Base-by-base conservation (phyloP, 53 echinoderm and acorn worm species). In the Paelopatides confundens region DNA sequence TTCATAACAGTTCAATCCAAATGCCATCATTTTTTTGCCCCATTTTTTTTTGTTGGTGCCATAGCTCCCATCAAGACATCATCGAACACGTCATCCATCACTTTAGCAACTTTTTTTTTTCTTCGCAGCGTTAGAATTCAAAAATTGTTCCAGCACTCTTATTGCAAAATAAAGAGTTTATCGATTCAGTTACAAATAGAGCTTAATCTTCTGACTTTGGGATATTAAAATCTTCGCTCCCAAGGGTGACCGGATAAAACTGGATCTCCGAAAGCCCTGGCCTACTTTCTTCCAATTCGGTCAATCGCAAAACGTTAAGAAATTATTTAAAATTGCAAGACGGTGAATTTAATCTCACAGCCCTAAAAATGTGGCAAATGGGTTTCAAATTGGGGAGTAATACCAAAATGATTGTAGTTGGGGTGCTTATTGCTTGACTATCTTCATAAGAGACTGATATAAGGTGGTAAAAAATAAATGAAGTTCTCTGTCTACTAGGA, bases 231-330 rank as follows among this genome's bases (percentile, higher is more conserved):
- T 21, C 12, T 58, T 18, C 46, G 28, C 40, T 74, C 74, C 74
- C 74, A 39, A 40, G 74, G 74, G 74, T 74, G 74, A 46, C 46
- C 39, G 74, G 74, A 74, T 74, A 39, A 74, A 46, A 74, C 39
- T 26, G 74, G 40, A 74, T 74, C 74, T 74, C 27, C 58, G 21
- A 68, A 74, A 74, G 74, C 74, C 74, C 74, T 74, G 74, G 46
- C 74, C 74, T 74, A 74, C 74, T 74, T 74, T 74, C 74, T 39
- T 74, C 74, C 74, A 74, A 74, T 74, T 74, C 74, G 74, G 74
- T 74, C 74, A 74, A 74, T 74, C 74, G 39, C 74, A 74, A 74
- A 74, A 74, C 27, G n/a, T 32, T 58, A 74, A n/a, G 39, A 74
- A 39, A 74, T 74, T 40, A 74, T 74, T 74, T 74, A 38, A 74